phyloP scores from a whole-genome alignment of 2,797 vertebrate genomes.

The Phoebastria nigripes region DNA sequence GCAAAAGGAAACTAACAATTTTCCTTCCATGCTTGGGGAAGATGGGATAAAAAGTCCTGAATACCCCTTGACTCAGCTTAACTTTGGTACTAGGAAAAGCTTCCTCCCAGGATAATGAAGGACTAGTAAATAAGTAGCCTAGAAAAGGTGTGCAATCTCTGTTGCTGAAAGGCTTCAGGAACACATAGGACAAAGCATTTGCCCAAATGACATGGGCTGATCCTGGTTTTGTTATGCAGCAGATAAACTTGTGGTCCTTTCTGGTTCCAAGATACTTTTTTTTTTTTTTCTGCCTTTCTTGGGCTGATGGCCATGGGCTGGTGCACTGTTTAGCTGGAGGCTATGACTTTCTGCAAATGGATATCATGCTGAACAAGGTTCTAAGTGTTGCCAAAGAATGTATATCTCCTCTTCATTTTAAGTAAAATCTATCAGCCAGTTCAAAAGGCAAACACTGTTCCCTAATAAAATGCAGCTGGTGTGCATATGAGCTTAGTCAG shows the following conservation, averaged over 20 bases:
- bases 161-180: neutral
- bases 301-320: neutral
- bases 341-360: neutral
- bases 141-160: neutral
- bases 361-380: neutral
- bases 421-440: constrained; percentile 6
- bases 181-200: neutral
- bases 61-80: neutral
- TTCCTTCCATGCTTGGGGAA: neutral
- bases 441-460: constrained; percentile 37
- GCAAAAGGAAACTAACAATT: neutral
- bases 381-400: constrained; percentile 10
- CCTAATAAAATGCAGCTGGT: constrained; percentile 48
- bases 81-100: neutral
- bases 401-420: neutral
- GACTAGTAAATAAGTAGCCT: neutral
- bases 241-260: neutral
- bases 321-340: neutral
- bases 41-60: neutral
- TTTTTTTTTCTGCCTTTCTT: neutral
- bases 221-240: neutral
- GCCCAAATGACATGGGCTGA: neutral
- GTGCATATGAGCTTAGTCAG: constrained; percentile 48
- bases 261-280: neutral
- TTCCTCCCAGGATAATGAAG: neutral